Evolutionary conservation across 1,140 invertebrate genomes (phyloP).

Genomic region (Tachypleus tridentatus): DNA sequence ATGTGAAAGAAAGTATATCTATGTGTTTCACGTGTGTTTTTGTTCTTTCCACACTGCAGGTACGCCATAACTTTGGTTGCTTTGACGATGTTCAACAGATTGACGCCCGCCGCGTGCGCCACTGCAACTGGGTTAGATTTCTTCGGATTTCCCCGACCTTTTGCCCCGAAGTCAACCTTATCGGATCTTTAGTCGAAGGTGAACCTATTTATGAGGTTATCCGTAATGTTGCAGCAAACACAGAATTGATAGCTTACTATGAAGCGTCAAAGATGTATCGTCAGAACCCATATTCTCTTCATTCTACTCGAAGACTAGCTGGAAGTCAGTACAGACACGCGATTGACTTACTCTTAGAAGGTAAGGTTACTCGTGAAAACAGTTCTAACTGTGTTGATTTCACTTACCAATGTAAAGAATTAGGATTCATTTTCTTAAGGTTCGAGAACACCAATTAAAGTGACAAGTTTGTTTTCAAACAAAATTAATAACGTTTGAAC

Average conservation of each 20-base stretch:
- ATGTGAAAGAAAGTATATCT: too few species aligned
- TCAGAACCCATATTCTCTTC: neutral
- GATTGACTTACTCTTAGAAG: slow-evolving; percentile 22
- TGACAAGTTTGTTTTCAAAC: too few species aligned
- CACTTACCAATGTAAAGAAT: too few species aligned
- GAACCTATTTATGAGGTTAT: slow-evolving; percentile 82
- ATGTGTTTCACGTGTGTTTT: too few species aligned
- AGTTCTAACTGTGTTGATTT: too few species aligned
- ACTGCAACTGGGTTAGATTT: slow-evolving; percentile 92
- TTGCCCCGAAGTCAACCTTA: slow-evolving; percentile 70
- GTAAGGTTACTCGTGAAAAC: slow-evolving; percentile 6
- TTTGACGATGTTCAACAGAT: slow-evolving; percentile 71
- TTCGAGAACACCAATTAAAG: too few species aligned
- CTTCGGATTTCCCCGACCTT: slow-evolving; percentile 60
- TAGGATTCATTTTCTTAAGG: too few species aligned
- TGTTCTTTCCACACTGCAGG: slow-evolving; percentile 38
- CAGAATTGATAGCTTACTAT: slow-evolving; percentile 76
- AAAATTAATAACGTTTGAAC: too few species aligned
- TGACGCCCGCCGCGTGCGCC: slow-evolving; percentile 58
- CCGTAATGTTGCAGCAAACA: slow-evolving; percentile 64
- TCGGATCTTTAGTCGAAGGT: slow-evolving; percentile 38
- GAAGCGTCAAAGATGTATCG: slow-evolving; percentile 10
- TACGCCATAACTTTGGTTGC: slow-evolving; percentile 72
- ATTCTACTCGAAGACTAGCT: slow-evolving; percentile 10
- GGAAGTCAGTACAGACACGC: slow-evolving; percentile 20